phyloP scores from a whole-genome alignment of 2,888 invertebrate species.

The Tipula vernalis region DNA sequence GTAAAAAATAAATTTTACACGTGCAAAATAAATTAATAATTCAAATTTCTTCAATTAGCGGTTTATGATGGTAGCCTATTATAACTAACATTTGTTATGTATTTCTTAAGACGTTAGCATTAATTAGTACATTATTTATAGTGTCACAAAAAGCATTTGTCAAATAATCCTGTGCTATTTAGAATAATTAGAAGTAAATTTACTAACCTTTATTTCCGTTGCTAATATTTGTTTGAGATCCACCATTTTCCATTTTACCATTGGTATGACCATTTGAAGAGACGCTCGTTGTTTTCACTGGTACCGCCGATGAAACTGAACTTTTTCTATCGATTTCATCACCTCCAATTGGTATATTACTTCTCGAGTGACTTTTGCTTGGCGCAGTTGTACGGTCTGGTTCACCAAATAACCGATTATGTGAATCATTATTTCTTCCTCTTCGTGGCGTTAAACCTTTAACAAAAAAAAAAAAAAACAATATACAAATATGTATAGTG shows the following conservation, averaged over 20 bases:
- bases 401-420: conserved; percentile 43
- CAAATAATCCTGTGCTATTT: not conserved
- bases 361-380: conserved; percentile 42
- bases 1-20: not conserved
- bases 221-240: not conserved
- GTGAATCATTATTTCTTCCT: conserved; percentile 31
- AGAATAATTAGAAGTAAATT: not conserved
- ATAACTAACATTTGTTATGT: not conserved
- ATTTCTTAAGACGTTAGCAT: not conserved
- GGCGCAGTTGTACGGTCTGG: conserved; percentile 39
- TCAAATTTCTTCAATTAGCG: not conserved
- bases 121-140: not conserved
- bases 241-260: conserved; percentile 12
- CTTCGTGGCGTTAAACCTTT: conserved; percentile 23
- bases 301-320: not conserved
- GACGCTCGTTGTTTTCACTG: conserved; percentile 18
- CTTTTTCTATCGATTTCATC: conserved; percentile 18
- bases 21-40: not conserved
- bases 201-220: conserved; percentile 13
- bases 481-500: not conserved
- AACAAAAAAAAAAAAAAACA: not conserved
- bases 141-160: not conserved
- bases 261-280: conserved; percentile 22
- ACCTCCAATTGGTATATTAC: conserved; percentile 40
- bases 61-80: no score